Evolutionary conservation across 2,888 invertebrate species (phyloP).

Genomic region (Pammene fasciana): DNA sequence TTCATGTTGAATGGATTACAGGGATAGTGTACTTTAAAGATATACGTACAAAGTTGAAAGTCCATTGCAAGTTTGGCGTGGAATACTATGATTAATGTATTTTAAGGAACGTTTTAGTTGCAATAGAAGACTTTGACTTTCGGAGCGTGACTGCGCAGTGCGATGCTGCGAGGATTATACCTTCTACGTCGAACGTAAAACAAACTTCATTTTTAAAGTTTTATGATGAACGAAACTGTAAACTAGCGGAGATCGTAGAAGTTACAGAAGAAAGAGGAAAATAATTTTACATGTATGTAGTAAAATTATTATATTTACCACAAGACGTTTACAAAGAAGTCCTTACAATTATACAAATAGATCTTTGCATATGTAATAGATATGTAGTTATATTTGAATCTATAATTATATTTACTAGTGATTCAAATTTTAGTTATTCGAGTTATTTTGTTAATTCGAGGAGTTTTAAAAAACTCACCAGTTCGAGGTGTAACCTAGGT

Average conservation of each 20-base stretch:
- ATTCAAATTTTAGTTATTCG: too few relatives aligned
- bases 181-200: constrained; percentile 48
- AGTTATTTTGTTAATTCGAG: too few relatives aligned
- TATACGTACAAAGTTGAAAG: constrained; percentile 59
- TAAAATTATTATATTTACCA: too few relatives aligned
- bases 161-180: constrained; percentile 57
- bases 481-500: background rate
- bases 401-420: background rate
- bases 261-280: background rate
- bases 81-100: constrained; percentile 72
- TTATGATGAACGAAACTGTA: constrained; percentile 37
- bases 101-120: constrained; percentile 72
- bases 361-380: too few relatives aligned
- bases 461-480: too few relatives aligned
- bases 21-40: constrained; percentile 60
- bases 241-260: background rate
- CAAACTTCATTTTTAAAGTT: constrained; percentile 47
- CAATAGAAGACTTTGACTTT: constrained; percentile 70
- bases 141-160: constrained; percentile 62
- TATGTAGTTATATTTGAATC: too few relatives aligned
- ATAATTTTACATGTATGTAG: background rate
- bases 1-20: constrained; percentile 57
- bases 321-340: too few relatives aligned
- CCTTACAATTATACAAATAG: too few relatives aligned
- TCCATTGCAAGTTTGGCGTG: constrained; percentile 53